Evolutionary conservation across 2,797 vertebrate species (phyloP), one percentile per base, ranked within the genome.

Genomic region (Taenioides sp.): DNA sequence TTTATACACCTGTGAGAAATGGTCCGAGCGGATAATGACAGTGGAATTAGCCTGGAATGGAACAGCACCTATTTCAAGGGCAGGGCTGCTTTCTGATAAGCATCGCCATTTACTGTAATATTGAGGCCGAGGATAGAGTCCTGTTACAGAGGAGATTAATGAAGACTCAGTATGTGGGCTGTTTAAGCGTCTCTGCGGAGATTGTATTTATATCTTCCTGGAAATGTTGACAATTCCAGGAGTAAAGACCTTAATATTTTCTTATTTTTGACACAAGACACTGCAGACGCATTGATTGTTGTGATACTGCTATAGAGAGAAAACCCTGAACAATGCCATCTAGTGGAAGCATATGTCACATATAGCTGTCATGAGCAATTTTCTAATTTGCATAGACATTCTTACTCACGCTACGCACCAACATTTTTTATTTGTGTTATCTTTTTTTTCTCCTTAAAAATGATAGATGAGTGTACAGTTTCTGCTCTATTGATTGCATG

Each of bases 401-500:
- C 65, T 52, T 60, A 71, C 47, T 75, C 73, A 55, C 71, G 25
- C 69, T 67, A 40, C 47, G 50, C 40, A 47, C 74, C 81, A 77
- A 72, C 75, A 61, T 81, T 80, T 87, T 76, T 73, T 77, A 71
- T 87, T 90, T 88, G 59, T 78, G 82, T 81, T 81, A 73, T 73
- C 62, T 59, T 81, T 65, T 79, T 78, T 70, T 74, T 71, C 76
- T 84, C 49, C 85, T 37, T 37, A 37, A 89, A 92, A 92, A 93
- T 94, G 94, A 94, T 93, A 92, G 87, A 94, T 92, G 93, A 90
- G 85, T 80, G 88, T 86, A 87, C 76, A 77, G 88, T 91, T 93
- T 92, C 77, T 79, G 77, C 65, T 77, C 80, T 94, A 95, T 94
- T 92, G 93, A 95, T 94, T 94, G 89, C 81, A 92, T 88, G 93